phyloP scores from a whole-genome alignment of 1,140 invertebrate species.

The Drosophila pandora region DNA sequence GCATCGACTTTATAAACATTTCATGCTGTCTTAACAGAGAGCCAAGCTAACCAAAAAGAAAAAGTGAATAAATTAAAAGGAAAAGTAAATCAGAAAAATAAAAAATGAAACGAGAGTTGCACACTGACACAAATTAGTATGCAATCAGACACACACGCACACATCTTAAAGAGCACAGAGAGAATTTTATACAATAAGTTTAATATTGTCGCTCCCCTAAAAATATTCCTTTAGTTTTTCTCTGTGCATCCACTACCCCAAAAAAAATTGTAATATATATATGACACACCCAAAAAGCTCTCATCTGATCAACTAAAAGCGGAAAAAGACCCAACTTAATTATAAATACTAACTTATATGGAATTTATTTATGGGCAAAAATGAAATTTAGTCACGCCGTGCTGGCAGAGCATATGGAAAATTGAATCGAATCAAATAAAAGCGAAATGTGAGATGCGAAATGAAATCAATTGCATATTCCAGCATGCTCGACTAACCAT shows the following conservation, averaged over 20 bases:
- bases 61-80: slow-evolving; percentile 2
- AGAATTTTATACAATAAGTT: no score
- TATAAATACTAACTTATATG: slow-evolving; percentile 49
- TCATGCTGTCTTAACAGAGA: slow-evolving; percentile 44
- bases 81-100: slow-evolving; percentile 1
- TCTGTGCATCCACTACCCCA: slow-evolving; percentile 19
- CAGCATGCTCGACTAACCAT: slow-evolving; percentile 30
- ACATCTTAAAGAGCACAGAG: neutral
- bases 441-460: neutral
- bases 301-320: slow-evolving; percentile 42
- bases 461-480: slow-evolving; percentile 30
- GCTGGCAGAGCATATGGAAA: slow-evolving; percentile 23
- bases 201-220: neutral
- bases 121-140: slow-evolving; percentile 1
- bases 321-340: slow-evolving; percentile 28
- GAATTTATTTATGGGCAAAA: slow-evolving; percentile 55
- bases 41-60: slow-evolving; percentile 25
- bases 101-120: neutral
- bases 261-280: slow-evolving; percentile 59
- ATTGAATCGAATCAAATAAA: slow-evolving; percentile 19
- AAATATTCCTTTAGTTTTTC: neutral
- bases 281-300: slow-evolving; percentile 15
- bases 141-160: neutral
- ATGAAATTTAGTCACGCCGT: slow-evolving; percentile 46
- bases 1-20: slow-evolving; percentile 53